Conservation (phyloP, 2,113 vertebrate genomes). For the Hippocampus comes region DNA sequence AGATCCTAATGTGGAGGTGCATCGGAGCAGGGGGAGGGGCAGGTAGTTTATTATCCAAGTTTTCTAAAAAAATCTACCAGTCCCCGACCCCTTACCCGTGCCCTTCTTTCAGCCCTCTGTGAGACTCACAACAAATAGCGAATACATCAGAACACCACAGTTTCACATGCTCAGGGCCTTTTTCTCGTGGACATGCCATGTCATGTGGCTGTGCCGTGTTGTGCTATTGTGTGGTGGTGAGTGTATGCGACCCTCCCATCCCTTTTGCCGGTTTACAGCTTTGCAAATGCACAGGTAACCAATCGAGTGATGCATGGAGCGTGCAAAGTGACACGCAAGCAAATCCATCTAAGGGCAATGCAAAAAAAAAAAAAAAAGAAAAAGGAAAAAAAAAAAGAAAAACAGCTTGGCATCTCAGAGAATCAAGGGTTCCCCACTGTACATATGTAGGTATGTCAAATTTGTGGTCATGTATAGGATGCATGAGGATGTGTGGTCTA, state of each 20-base stretch:
- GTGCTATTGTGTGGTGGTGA: conserved; percentile 31
- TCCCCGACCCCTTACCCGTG: conserved; percentile 36
- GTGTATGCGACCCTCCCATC: conserved; percentile 37
- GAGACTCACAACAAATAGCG: conserved; percentile 54
- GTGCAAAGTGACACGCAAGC: conserved; percentile 67
- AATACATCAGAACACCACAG: conserved; percentile 42
- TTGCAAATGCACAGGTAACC: conserved; percentile 44
- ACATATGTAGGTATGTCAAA: conserved; percentile 78
- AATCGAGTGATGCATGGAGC: conserved; percentile 61
- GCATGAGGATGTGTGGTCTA: conserved; percentile 72
- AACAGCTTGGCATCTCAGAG: conserved; percentile 71
- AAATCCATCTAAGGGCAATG: conserved; percentile 55
- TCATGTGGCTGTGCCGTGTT: conserved; percentile 49
- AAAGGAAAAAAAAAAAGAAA: conserved; percentile 60
- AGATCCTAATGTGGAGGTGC: conserved; percentile 16
- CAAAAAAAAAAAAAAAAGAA: conserved; percentile 52
- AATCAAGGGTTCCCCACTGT: conserved; percentile 78
- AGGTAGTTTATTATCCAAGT: conserved; percentile 25
- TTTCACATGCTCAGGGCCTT: conserved; percentile 64
- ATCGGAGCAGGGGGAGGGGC: conserved; percentile 48
- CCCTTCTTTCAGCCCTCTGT: conserved; percentile 37
- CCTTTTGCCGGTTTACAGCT: conserved; percentile 27
- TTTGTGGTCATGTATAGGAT: conserved; percentile 69
- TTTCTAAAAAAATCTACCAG: conserved; percentile 13
- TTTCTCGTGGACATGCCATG: conserved; percentile 63